Evolutionary conservation across 2,797 vertebrate genomes (phyloP).

Genomic region (Erpetoichthys calabaricus): DNA sequence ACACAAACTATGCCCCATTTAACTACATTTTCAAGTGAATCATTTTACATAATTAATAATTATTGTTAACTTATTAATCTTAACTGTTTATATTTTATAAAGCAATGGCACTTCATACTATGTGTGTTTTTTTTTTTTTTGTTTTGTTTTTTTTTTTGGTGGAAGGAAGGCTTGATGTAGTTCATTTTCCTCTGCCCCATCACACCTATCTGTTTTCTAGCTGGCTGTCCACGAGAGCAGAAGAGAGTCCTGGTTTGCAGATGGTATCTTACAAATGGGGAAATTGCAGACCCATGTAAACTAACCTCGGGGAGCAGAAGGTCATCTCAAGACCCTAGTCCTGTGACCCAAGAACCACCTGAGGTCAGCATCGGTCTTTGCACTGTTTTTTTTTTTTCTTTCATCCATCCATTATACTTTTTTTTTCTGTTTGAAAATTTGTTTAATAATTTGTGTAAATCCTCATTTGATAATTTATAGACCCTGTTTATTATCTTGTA

Average conservation of each 20-base stretch:
- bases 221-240: conserved; percentile 65
- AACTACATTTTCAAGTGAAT: no score
- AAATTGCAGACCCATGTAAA: conserved; percentile 76
- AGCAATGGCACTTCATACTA: no score
- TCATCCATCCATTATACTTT: not conserved
- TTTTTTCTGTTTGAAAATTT: not conserved
- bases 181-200: no score
- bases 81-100: no score
- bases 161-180: no score
- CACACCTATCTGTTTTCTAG: conserved; percentile 7
- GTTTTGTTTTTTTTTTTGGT: no score
- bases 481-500: no score
- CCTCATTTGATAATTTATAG: not conserved
- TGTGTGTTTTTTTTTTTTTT: no score
- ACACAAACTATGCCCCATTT: no score
- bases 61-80: no score
- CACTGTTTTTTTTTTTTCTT: not conserved
- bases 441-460: not conserved
- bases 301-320: conserved; percentile 56
- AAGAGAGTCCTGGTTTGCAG: conserved; percentile 87
- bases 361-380: conserved; percentile 22
- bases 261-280: conserved; percentile 82
- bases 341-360: conserved; percentile 29
- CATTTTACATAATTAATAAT: no score
- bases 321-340: conserved; percentile 53